phyloP scores from a whole-genome alignment of 2,113 vertebrate species.

The Lonchura striata region DNA sequence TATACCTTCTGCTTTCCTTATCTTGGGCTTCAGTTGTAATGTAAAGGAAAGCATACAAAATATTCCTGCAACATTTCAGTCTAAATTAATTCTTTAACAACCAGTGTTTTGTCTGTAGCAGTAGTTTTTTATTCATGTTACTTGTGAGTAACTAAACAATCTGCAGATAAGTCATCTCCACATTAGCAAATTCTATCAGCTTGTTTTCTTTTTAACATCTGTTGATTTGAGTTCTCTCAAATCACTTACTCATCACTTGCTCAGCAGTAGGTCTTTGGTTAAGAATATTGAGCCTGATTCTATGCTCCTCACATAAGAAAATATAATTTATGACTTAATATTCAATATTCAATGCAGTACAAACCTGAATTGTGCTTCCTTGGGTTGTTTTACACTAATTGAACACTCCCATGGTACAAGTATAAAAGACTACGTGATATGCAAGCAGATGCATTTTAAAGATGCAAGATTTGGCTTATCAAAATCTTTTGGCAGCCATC shows the following conservation, averaged over 20 bases:
- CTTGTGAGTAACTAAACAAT: background rate
- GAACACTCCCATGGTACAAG: background rate
- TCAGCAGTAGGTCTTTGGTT: background rate
- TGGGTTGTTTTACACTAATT: background rate
- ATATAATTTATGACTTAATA: background rate
- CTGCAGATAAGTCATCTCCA: background rate
- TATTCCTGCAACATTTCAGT: background rate
- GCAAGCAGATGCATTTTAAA: background rate
- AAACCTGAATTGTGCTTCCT: background rate
- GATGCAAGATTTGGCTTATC: background rate
- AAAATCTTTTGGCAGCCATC: background rate
- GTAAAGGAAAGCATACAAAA: background rate
- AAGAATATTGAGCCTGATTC: background rate
- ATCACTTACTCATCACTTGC: background rate
- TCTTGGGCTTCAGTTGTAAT: background rate
- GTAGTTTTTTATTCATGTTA: background rate
- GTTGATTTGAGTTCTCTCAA: background rate
- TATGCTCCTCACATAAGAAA: background rate
- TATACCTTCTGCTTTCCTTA: background rate
- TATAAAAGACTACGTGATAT: background rate
- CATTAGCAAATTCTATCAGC: background rate
- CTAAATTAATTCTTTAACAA: background rate
- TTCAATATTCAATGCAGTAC: background rate
- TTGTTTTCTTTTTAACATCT: background rate
- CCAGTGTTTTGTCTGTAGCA: background rate